Evolutionary conservation across 1,140 invertebrate species (phyloP), one percentile per base, ranked within the genome.

Genomic region (Platorchestia sp.): DNA sequence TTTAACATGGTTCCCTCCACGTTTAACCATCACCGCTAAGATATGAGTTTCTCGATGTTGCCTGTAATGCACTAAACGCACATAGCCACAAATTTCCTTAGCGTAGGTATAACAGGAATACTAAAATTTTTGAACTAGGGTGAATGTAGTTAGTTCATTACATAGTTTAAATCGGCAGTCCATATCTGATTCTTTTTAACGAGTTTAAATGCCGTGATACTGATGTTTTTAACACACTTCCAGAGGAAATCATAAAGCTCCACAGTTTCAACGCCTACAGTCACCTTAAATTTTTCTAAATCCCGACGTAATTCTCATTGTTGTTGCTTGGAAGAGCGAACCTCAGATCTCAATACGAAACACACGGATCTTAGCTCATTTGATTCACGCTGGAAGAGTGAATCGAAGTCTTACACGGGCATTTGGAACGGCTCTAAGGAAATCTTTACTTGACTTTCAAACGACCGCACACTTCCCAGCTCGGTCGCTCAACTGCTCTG

Each of bases 401-500:
- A 75, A 27, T 75, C 59, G 59, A 75, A 36, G 59, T 75, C 59
- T 75, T 19, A 1, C 1, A 75, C 27, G 59, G 59, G 27, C 59
- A 75, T 75, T 51, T 36, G 59, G 36, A 75, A 75, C 36, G 59
- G 27, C 59, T 3, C 59, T 27, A 10, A 75, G 59, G 59, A 75
- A 75, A 44, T 89, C 87, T 44, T 42, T 41, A 89, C 87, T 89
- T 89, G 87, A 89, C 87, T 89, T 89, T 44, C 43, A 44, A 44
- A 89, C 41, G 87, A 89, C 87, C 87, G 41, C 87, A 89, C 87
- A 27, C 87, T 89, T 89, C 87, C 87, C 43, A 16, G 87, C 27
- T 44, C 41, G 43, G 36, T 89, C 87, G 87, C 87, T 89, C 43
- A 89, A 42, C 41, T 89, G 87, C 42, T 89, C 87, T 44, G 87